A percentile compares a stretch with the other conserved stretches of the same genome.
Conservation (phyloP, 2,113 vertebrate genomes). For the Nothocercus julius region DNA sequence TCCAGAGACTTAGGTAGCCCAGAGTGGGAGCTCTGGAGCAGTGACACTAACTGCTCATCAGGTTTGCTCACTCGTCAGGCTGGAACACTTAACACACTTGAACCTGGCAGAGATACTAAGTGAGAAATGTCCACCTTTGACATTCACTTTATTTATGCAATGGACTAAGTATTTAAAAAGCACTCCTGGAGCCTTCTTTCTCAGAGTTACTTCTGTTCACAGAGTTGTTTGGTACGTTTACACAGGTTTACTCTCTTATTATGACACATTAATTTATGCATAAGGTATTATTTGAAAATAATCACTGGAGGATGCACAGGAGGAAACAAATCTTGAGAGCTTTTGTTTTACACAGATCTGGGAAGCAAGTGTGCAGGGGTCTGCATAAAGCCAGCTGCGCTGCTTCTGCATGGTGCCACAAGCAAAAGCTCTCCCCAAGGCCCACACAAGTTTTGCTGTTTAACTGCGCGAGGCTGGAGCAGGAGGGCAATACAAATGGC, state of each 20-base stretch:
- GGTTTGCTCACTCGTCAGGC: background rate
- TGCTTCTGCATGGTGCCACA: background rate
- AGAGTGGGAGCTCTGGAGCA: background rate
- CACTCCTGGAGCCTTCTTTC: background rate
- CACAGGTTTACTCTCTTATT: background rate
- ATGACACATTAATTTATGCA: background rate
- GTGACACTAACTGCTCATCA: slow-evolving; percentile 10
- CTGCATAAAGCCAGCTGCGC: background rate
- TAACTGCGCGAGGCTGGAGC: background rate
- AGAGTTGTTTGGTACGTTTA: background rate
- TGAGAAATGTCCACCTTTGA: background rate
- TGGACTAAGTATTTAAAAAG: background rate
- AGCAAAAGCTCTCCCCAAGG: background rate
- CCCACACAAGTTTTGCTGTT: background rate
- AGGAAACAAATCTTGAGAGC: background rate
- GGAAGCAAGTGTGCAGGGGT: background rate
- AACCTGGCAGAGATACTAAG: background rate
- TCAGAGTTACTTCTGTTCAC: background rate
- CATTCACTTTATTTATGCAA: background rate
- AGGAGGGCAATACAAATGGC: background rate
- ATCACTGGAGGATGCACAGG: background rate
- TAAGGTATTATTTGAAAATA: background rate
- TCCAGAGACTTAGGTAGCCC: background rate
- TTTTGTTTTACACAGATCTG: background rate
- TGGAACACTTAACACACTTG: background rate